Evolutionary conservation across 2,113 vertebrate species (phyloP), one percentile per base, ranked within the genome.

Genomic region (Clarias magur): DNA sequence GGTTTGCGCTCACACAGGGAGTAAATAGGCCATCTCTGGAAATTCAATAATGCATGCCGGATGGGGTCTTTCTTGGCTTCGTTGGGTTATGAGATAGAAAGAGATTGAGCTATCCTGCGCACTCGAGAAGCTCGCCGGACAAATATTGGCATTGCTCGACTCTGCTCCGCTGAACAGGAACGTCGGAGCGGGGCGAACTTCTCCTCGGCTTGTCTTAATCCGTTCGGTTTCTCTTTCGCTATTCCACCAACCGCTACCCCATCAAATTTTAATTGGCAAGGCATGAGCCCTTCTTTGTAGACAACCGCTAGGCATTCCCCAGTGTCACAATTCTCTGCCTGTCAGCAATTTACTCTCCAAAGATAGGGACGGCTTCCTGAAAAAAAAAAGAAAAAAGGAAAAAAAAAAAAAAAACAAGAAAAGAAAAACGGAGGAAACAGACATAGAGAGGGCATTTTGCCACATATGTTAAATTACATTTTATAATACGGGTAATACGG

Each of bases 341-440:
- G 75, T 92, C 91, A 93, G 92, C 91, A 91, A 91, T 75, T 87
- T 91, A 87, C 89, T 80, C 89, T 89, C 90, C 60, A 84, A 91
- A 91, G 90, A 92, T 80, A 82, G 82, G 85, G 89, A 72, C 48
- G 9, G 27, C 59, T 78, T 73, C 30, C 23, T 34, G 17, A 84
- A 88, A 90, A 87, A 82, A 83, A 17, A 56, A 34, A 13, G 21
- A 78, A 65, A 85, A 85, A n/a, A n/a, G n/a, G n/a, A n/a, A 73
- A 86, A 59, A 57, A 68, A 42, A 10, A 38, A 60, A 85, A 1
- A 38, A 38, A 12, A 48, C 59, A 70, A 59, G 27, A 12, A 57
- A 72, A 57, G 19, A 27, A 63, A 63, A 76, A 38, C 16, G 12
- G n/a, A 82, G n/a, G 19, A 75, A 53, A 85, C 67, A 42, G 27